A percentile compares a stretch with the other conserved stretches of the same genome.
These are phyloP conservation scores for Elymnias hypermnestra DNA, from an alignment of 1,140 invertebrate genomes.

Conservation along the genomic window DNA sequence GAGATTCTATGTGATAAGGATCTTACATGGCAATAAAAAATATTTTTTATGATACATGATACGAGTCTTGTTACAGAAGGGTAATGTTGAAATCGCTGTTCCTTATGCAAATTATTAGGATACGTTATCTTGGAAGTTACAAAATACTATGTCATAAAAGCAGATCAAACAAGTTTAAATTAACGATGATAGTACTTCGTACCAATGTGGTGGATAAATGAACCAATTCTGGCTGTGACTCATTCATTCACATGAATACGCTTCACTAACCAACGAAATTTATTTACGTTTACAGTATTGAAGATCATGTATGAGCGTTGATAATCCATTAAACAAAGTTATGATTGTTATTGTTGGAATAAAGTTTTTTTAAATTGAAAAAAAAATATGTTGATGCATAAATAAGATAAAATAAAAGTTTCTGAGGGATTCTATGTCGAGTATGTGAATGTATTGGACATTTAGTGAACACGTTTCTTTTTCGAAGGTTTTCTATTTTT, in stretches of 20 bases:
- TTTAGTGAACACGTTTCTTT: neutral
- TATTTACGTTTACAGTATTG: slow-evolving; percentile 47
- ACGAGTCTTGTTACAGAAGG: too few relatives aligned
- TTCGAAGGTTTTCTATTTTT: slow-evolving; percentile 1
- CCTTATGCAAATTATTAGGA: too few relatives aligned
- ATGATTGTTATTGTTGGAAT: slow-evolving; percentile 4
- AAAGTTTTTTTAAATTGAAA: too few relatives aligned
- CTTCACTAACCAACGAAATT: slow-evolving; percentile 50
- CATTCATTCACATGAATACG: slow-evolving; percentile 65
- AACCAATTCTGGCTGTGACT: slow-evolving; percentile 60
- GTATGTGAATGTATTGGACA: too few relatives aligned
- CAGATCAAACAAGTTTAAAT: slow-evolving; percentile 26
- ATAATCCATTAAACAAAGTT: slow-evolving; percentile 13
- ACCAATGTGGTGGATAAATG: slow-evolving; percentile 55
- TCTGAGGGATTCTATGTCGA: too few relatives aligned
- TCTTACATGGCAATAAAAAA: too few relatives aligned
- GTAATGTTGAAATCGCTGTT: too few relatives aligned
- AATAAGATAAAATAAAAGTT: too few relatives aligned
- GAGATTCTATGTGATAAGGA: too few relatives aligned
- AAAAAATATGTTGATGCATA: too few relatives aligned
- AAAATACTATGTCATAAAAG: slow-evolving; percentile 1
- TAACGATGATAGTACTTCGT: slow-evolving; percentile 37
- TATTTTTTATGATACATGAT: too few relatives aligned
- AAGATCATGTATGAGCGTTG: slow-evolving; percentile 11
- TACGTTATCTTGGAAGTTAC: neutral